A percentile compares a stretch with the other conserved stretches of the same genome.
Conservation (phyloP, 2,113 vertebrate genomes). For the Pteruthius melanotis region DNA sequence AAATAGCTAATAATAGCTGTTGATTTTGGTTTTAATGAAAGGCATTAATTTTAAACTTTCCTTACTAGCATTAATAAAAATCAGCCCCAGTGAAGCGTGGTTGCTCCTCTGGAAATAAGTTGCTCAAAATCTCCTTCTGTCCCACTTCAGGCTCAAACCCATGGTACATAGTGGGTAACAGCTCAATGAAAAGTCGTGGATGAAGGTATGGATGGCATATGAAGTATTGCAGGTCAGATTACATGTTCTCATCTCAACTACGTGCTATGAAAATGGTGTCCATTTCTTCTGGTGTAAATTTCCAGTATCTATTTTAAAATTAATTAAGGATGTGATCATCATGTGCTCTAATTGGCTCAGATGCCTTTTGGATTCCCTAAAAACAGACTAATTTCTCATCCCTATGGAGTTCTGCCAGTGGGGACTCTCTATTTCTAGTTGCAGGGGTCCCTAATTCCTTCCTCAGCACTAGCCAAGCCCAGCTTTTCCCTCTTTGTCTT, state of each 20-base stretch:
- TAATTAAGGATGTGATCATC: neutral
- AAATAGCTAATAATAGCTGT: neutral
- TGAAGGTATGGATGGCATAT: neutral
- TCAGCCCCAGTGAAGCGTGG: neutral
- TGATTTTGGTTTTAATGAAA: neutral
- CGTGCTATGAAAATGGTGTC: neutral
- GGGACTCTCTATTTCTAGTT: neutral
- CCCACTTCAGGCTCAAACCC: neutral
- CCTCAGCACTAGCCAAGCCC: neutral
- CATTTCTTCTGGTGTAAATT: neutral
- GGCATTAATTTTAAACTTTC: neutral
- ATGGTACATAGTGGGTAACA: neutral
- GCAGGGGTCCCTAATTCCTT: neutral
- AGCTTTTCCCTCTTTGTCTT: neutral
- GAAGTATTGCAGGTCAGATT: neutral
- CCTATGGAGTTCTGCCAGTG: fast-evolving
- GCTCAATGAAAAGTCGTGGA: neutral
- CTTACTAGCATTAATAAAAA: neutral
- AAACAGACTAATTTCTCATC: neutral
- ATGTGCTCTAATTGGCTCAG: neutral
- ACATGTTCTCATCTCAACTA: neutral
- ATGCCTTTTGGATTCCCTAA: neutral
- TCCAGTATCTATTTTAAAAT: neutral
- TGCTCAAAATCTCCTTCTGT: neutral
- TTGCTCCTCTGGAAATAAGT: neutral